Evolutionary conservation across 2,888 invertebrate genomes (phyloP).

Genomic region (Lasioglossum vierecki): DNA sequence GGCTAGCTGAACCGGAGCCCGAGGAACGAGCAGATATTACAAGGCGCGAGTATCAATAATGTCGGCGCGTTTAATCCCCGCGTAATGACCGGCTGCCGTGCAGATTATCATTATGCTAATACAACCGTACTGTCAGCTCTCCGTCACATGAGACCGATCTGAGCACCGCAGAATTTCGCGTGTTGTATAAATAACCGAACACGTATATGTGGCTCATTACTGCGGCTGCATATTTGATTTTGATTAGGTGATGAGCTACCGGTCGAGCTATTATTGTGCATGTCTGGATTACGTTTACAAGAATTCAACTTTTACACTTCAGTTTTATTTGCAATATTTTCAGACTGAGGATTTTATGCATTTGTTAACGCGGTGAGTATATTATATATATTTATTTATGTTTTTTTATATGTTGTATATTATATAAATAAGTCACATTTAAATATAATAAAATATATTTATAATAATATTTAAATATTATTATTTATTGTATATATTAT

Average conservation of each 20-base stretch:
- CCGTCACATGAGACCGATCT: background rate
- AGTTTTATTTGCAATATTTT: too few species aligned
- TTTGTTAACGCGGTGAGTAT: too few species aligned
- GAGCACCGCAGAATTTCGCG: constrained; percentile 20
- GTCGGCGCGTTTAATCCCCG: constrained; percentile 35
- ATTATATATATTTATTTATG: too few species aligned
- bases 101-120: constrained; percentile 45
- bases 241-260: background rate
- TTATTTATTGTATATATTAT: too few species aligned
- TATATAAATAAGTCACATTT: too few species aligned
- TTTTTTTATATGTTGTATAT: too few species aligned
- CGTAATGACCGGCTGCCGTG: constrained; percentile 20
- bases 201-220: background rate
- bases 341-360: too few species aligned
- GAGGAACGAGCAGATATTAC: constrained; percentile 20
- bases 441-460: too few species aligned
- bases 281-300: background rate
- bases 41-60: constrained; percentile 39
- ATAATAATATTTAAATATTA: too few species aligned
- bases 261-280: background rate
- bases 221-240: background rate
- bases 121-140: constrained; percentile 11
- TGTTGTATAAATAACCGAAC: constrained; percentile 9
- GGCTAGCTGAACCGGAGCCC: too few species aligned
- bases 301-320: too few species aligned